phyloP scores from a whole-genome alignment of 2,888 invertebrate genomes.

The Trissolcus brochymenae region DNA sequence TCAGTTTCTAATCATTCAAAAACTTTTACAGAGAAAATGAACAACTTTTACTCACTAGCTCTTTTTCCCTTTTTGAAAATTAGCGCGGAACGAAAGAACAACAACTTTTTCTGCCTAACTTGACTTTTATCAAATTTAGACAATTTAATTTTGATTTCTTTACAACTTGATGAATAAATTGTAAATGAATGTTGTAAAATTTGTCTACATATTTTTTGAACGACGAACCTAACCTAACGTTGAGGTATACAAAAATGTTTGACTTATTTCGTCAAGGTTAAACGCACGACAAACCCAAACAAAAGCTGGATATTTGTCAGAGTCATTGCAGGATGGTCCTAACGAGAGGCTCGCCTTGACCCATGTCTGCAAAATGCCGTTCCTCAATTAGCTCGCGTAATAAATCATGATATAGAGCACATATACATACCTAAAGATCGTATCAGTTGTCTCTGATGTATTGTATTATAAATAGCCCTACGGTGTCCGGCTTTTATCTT shows the following conservation, averaged over 20 bases:
- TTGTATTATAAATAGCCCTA: constrained; percentile 50
- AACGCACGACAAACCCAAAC: not conserved
- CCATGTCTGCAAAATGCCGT: constrained; percentile 37
- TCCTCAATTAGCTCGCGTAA: constrained; percentile 30
- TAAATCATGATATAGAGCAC: constrained; percentile 30
- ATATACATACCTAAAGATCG: constrained; percentile 38
- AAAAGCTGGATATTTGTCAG: not conserved
- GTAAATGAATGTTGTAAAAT: no score
- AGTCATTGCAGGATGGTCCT: constrained; percentile 22
- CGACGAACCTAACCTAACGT: no score
- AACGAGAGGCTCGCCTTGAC: constrained; percentile 44
- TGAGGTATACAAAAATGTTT: no score
- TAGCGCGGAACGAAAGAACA: no score
- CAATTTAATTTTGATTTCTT: no score
- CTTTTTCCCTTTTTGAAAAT: no score
- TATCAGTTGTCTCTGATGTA: constrained; percentile 18
- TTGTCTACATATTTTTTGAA: no score
- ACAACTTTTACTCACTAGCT: no score
- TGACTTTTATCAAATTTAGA: no score
- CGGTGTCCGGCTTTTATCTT: constrained; percentile 43
- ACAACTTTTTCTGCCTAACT: no score
- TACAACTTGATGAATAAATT: no score
- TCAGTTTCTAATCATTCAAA: constrained; percentile 1
- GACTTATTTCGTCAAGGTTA: no score
- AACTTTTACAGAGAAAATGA: not conserved